phyloP scores from a whole-genome alignment of 2,113 vertebrate genomes.

The human region DNA sequence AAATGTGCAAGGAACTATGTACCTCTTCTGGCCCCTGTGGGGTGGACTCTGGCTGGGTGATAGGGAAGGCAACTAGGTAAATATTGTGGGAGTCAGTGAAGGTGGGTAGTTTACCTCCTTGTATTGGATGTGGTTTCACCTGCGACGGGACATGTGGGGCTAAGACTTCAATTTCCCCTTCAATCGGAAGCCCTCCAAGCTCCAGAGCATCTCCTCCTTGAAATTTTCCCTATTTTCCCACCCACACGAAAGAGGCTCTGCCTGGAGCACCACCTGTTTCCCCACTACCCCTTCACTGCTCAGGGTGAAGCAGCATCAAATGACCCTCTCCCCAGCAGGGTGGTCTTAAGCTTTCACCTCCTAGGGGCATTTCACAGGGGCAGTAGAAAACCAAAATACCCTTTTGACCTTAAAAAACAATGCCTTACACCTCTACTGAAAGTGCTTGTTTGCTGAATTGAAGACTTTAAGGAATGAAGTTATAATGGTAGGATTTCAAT shows the following conservation, averaged over 20 bases:
- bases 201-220: background rate
- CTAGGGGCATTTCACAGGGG: background rate
- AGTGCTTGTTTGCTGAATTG: background rate
- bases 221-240: background rate
- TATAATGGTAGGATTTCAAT: background rate
- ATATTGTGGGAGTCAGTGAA: background rate
- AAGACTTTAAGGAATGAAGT: background rate
- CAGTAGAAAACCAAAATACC: conserved; percentile 27
- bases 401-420: background rate
- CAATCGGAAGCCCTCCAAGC: background rate
- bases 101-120: background rate
- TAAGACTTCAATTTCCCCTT: background rate
- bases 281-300: background rate
- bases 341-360: background rate
- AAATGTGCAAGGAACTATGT: background rate
- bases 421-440: background rate
- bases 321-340: background rate
- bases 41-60: background rate
- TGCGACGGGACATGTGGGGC: background rate
- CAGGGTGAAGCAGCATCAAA: background rate
- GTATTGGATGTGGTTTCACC: background rate
- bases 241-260: background rate
- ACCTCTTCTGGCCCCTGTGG: background rate
- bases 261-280: background rate
- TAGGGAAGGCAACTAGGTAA: background rate